Evolutionary conservation across 2,113 vertebrate genomes (phyloP).

Genomic region (Sialia sialis): DNA sequence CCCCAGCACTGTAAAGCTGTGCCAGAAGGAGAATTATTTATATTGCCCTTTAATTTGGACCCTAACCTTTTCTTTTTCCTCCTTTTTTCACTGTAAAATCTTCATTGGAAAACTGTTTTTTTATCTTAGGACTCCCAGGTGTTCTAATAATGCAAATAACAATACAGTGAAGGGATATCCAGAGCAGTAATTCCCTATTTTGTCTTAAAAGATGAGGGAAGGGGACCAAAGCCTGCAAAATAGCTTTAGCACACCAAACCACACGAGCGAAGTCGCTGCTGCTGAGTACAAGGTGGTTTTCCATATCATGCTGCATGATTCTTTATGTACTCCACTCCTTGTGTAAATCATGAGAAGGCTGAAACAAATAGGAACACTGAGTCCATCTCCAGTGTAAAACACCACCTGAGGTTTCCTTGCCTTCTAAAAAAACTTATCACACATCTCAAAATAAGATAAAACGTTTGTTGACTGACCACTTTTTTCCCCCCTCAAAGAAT

Average conservation of each 20-base stretch:
- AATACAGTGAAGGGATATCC: not conserved
- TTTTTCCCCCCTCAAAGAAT: not conserved
- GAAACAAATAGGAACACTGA: not conserved
- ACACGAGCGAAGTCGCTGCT: not conserved
- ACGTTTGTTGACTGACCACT: not conserved
- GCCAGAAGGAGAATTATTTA: not conserved
- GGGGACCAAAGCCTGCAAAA: not conserved
- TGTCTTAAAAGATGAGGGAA: not conserved
- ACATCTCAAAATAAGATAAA: not conserved
- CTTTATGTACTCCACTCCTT: not conserved
- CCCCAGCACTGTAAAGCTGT: not conserved
- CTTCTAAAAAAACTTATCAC: not conserved
- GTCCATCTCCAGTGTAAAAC: not conserved
- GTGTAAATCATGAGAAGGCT: not conserved
- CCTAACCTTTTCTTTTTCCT: not conserved
- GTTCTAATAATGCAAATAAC: not conserved
- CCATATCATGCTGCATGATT: not conserved
- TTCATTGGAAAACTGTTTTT: not conserved
- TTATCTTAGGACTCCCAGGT: not conserved
- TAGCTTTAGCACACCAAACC: not conserved
- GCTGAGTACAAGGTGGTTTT: not conserved
- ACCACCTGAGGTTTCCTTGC: not conserved
- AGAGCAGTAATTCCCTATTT: not conserved
- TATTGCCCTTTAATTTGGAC: not conserved
- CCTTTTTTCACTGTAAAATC: not conserved